Evolutionary conservation across 2,113 vertebrate species (phyloP).

Genomic region (Pangasianodon hypophthalmus): DNA sequence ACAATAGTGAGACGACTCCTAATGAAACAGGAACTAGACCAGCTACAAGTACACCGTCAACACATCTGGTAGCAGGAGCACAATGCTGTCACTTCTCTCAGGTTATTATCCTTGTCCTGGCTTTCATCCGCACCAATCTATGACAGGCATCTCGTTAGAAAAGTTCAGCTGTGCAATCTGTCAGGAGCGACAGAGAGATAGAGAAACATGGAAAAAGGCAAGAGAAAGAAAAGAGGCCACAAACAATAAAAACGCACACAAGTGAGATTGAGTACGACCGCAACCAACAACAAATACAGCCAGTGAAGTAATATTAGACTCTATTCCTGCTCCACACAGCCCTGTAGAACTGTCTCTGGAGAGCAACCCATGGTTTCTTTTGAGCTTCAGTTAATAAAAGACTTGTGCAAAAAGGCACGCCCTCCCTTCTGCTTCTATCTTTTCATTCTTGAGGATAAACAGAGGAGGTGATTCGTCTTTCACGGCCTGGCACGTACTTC

Average conservation of each 20-base stretch:
- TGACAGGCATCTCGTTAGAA: slow-evolving; percentile 27
- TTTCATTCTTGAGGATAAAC: slow-evolving; percentile 19
- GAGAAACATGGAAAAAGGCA: background rate
- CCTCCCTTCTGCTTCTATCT: slow-evolving; percentile 38
- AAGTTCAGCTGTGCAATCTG: slow-evolving; percentile 5
- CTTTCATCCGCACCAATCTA: slow-evolving; percentile 18
- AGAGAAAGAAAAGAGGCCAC: background rate
- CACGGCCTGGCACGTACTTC: background rate
- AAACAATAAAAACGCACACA: background rate
- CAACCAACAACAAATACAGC: background rate
- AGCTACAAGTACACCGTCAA: background rate
- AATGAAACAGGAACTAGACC: slow-evolving; percentile 12
- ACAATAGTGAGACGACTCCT: background rate
- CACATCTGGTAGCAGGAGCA: background rate
- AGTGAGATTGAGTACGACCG: background rate
- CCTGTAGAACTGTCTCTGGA: slow-evolving; percentile 53
- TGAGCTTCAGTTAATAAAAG: slow-evolving; percentile 73
- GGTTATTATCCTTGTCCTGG: slow-evolving; percentile 27
- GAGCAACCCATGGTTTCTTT: slow-evolving; percentile 61
- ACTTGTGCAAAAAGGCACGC: slow-evolving; percentile 67
- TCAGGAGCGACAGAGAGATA: background rate
- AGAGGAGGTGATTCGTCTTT: slow-evolving; percentile 20
- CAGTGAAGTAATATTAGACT: slow-evolving; percentile 7
- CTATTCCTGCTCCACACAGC: slow-evolving; percentile 7
- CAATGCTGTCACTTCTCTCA: slow-evolving; percentile 3